Conservation (phyloP, 2,888 invertebrate species). For the Koerneria pararmatus region DNA sequence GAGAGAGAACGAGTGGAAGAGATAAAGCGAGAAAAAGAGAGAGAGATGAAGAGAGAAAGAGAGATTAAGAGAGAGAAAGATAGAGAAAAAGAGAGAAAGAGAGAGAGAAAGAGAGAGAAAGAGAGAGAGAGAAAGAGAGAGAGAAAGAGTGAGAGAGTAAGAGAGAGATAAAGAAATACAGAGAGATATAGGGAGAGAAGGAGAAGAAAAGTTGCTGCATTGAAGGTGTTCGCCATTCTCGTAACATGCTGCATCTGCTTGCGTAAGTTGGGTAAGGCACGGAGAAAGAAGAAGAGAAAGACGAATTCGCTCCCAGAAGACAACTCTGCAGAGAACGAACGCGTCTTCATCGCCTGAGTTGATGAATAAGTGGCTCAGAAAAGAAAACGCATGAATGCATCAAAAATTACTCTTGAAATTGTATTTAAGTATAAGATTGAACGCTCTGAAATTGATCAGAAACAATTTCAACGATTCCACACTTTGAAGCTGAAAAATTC, state of each 20-base stretch:
- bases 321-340: no score
- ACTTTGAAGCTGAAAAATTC: no score
- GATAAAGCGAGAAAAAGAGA: neutral
- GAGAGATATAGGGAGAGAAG: neutral
- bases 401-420: no score
- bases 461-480: no score
- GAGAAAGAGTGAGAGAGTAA: neutral
- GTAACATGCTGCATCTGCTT: constrained; percentile 24
- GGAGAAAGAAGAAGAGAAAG: constrained; percentile 2
- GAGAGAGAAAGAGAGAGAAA: no score
- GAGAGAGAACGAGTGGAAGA: neutral
- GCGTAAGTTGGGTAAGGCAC: constrained; percentile 14
- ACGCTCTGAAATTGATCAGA: no score
- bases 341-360: no score
- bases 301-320: no score
- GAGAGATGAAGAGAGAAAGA: neutral
- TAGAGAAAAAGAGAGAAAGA: neutral
- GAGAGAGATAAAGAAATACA: constrained; percentile 14
- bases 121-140: neutral
- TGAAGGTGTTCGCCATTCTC: constrained; percentile 22
- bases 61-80: constrained; percentile 12
- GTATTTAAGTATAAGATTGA: no score
- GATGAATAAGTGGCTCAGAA: no score
- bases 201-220: neutral
- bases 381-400: no score